phyloP scores from a whole-genome alignment of 1,140 invertebrate genomes.

The Paralvinella palmiformis region DNA sequence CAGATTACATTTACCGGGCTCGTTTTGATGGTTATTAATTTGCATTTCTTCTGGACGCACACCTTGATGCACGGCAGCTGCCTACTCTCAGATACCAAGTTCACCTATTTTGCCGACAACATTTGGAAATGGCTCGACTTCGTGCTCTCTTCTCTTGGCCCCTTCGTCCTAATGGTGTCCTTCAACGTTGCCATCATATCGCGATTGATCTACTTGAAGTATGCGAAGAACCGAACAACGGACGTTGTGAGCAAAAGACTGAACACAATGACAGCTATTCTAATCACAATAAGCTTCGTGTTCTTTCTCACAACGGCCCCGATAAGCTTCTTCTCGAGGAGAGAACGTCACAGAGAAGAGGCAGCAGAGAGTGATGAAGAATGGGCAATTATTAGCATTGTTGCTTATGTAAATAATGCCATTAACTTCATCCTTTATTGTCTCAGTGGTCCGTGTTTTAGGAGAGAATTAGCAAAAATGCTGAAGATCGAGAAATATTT shows the following conservation, averaged over 20 bases:
- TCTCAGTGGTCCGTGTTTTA: no score
- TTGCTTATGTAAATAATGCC: no score
- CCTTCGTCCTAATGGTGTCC: constrained; percentile 13
- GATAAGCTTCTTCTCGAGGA: constrained; percentile 11
- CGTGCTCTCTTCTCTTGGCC: background rate
- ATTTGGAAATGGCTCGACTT: background rate
- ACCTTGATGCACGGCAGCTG: no score
- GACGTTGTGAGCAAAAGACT: background rate
- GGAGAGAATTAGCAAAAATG: no score
- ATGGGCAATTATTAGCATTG: no score
- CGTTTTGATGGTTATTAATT: background rate
- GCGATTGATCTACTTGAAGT: constrained; percentile 1
- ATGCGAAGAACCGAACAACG: background rate
- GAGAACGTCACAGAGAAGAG: no score
- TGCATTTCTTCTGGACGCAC: background rate
- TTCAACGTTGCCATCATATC: constrained; percentile 10
- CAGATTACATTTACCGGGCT: background rate
- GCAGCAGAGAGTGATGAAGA: no score
- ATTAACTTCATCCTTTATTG: no score
- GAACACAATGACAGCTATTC: background rate
- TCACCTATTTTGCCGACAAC: background rate
- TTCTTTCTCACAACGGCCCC: constrained; percentile 34
- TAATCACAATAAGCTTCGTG: constrained; percentile 24
- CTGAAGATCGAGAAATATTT: no score
- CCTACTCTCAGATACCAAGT: no score